phyloP scores from a whole-genome alignment of 1,140 invertebrate species.

The Thalassaphorura encarpata region DNA sequence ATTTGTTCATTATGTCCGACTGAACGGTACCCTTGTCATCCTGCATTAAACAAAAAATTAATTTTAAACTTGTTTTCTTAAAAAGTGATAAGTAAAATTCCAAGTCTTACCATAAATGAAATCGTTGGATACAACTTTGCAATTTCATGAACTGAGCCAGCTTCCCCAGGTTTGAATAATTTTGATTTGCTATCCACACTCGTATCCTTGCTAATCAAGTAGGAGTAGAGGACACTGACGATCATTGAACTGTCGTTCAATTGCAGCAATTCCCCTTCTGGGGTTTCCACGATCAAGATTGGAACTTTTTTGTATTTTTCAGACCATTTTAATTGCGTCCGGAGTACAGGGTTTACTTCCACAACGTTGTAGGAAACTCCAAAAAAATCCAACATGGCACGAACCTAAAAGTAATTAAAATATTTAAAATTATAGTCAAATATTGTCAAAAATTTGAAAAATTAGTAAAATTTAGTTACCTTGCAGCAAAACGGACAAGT shows the following conservation, averaged over 20 bases:
- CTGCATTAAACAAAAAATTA: slow-evolving; percentile 12
- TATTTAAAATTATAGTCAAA: not conserved
- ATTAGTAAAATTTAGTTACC: slow-evolving; percentile 28
- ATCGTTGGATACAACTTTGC: slow-evolving; percentile 69
- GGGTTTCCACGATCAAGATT: slow-evolving; percentile 68
- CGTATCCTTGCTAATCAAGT: slow-evolving; percentile 52
- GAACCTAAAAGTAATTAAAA: slow-evolving; percentile 43
- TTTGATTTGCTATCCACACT: slow-evolving; percentile 26
- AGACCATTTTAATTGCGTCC: slow-evolving; percentile 87
- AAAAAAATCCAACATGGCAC: slow-evolving; percentile 85
- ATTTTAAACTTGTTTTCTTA: not conserved
- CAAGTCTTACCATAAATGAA: slow-evolving; percentile 41
- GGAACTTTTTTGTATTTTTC: slow-evolving; percentile 86
- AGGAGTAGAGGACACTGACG: slow-evolving; percentile 73
- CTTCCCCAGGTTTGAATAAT: not conserved
- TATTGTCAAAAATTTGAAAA: not conserved
- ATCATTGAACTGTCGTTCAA: slow-evolving; percentile 91
- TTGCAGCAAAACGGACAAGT: slow-evolving; percentile 99
- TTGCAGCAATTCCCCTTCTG: slow-evolving; percentile 51
- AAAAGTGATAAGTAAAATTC: not conserved
- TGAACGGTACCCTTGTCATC: slow-evolving; percentile 58
- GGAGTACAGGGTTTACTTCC: slow-evolving; percentile 84
- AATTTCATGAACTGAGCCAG: slow-evolving; percentile 55
- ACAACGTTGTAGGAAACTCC: slow-evolving; percentile 92
- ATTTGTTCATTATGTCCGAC: slow-evolving; percentile 82